Percentiles rank a stretch among this genome's conserved stretches.
Evolutionary conservation across 1,140 invertebrate species (phyloP).

Genomic region (Nebria ingens): DNA sequence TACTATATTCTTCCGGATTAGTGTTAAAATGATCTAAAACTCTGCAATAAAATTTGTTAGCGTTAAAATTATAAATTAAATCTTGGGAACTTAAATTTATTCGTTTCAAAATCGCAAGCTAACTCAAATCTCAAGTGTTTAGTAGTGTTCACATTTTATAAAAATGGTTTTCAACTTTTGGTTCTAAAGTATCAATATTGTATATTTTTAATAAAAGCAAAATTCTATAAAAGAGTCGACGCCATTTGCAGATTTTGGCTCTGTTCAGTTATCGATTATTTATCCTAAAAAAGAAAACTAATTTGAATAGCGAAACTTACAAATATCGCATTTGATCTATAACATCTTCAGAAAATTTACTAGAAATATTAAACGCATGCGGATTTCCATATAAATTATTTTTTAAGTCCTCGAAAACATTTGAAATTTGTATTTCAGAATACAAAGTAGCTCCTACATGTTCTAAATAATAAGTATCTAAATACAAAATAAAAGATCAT

Average conservation of each 20-base stretch:
- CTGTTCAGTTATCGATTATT: constrained; percentile 4
- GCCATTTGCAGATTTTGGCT: too few species aligned
- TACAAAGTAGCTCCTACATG: constrained; percentile 83
- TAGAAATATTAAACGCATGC: constrained; percentile 59
- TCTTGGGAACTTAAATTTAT: too few species aligned
- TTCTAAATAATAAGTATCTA: constrained; percentile 76
- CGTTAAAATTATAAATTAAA: too few species aligned
- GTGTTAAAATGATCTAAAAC: constrained; percentile 80
- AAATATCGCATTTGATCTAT: constrained; percentile 70
- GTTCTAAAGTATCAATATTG: too few species aligned
- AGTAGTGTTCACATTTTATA: too few species aligned
- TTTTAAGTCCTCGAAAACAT: constrained; percentile 52
- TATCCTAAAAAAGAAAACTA: constrained; percentile 11
- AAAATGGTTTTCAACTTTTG: too few species aligned
- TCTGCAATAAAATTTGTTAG: constrained; percentile 43
- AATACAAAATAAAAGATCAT: constrained; percentile 17
- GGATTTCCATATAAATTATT: constrained; percentile 77
- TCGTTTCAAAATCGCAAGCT: too few species aligned
- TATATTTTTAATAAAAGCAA: too few species aligned
- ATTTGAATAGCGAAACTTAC: constrained; percentile 45
- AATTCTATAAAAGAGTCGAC: too few species aligned
- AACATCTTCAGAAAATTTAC: constrained; percentile 63
- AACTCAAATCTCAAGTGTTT: too few species aligned
- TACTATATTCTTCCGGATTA: constrained; percentile 62
- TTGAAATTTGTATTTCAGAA: constrained; percentile 59